A percentile compares a stretch with the other conserved stretches of the same genome.
phyloP scores from a whole-genome alignment of 2,113 vertebrate species.

The Haemorhous mexicanus region DNA sequence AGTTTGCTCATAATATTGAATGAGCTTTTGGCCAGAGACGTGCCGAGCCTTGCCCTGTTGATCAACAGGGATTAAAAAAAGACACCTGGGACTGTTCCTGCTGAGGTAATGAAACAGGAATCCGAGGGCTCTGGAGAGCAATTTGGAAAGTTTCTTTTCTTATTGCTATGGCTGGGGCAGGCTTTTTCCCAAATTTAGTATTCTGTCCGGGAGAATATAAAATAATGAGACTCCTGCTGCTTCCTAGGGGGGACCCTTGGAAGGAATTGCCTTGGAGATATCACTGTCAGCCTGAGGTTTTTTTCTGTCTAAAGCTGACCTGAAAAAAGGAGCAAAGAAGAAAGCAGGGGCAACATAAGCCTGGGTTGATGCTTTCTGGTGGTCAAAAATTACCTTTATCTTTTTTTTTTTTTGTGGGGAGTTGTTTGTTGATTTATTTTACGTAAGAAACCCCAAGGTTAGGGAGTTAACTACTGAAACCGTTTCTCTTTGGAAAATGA shows the following conservation, averaged over 20 bases:
- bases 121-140: neutral
- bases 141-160: slow-evolving; percentile 38
- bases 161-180: neutral
- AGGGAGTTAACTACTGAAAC: neutral
- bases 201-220: slow-evolving; percentile 46
- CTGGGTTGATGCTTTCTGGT: neutral
- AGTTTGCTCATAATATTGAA: slow-evolving; percentile 3
- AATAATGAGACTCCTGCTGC: slow-evolving; percentile 45
- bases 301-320: slow-evolving; percentile 7
- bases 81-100: neutral
- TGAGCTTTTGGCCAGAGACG: neutral
- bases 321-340: neutral
- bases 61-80: slow-evolving; percentile 43
- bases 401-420: accelerated
- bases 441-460: neutral
- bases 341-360: neutral
- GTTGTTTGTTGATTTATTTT: neutral
- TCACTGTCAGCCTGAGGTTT: neutral
- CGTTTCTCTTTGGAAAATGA: neutral
- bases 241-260: neutral
- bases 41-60: neutral
- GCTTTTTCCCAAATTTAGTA: slow-evolving; percentile 39
- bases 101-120: slow-evolving; percentile 42
- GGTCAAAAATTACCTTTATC: neutral
- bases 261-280: slow-evolving; percentile 33